A percentile compares a stretch with the other conserved stretches of the same genome.
These are phyloP conservation scores for Pentamera pediparva DNA, from an alignment of 53 echinoderm and acorn worm genomes.

Conservation along the genomic window DNA sequence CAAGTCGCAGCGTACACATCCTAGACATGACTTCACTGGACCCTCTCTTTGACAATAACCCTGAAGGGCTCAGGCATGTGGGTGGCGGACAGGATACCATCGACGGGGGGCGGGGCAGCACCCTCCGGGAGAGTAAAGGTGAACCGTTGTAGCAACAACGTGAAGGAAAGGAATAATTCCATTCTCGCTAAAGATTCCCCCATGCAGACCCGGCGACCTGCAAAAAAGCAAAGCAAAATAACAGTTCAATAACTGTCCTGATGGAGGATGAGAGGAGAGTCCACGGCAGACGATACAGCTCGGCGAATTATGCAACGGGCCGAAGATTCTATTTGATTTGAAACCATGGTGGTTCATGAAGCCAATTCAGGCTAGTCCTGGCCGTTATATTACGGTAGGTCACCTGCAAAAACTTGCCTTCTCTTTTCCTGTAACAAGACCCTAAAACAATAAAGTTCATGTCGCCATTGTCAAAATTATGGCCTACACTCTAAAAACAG, in stretches of 20 bases:
- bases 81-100: neutral
- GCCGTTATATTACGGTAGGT: too few relatives aligned
- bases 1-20: too few relatives aligned
- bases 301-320: neutral
- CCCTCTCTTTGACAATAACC: constrained; percentile 4
- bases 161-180: constrained; percentile 44
- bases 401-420: too few relatives aligned
- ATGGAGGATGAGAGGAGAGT: neutral
- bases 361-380: too few relatives aligned
- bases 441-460: too few relatives aligned
- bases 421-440: too few relatives aligned
- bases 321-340: neutral
- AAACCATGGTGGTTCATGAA: too few relatives aligned
- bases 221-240: neutral
- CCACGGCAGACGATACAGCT: neutral
- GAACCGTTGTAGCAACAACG: constrained; percentile 37
- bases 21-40: too few relatives aligned
- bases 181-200: constrained; percentile 47
- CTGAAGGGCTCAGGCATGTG: constrained; percentile 17
- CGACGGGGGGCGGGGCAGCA: neutral
- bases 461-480: too few relatives aligned
- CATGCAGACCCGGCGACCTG: constrained; percentile 47
- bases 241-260: too few relatives aligned
- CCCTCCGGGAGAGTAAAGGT: constrained; percentile 34
- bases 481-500: too few relatives aligned